Evolutionary conservation across 2,888 invertebrate species (phyloP), one percentile per base, ranked within the genome.

Genomic region (Ophioninae sp.): DNA sequence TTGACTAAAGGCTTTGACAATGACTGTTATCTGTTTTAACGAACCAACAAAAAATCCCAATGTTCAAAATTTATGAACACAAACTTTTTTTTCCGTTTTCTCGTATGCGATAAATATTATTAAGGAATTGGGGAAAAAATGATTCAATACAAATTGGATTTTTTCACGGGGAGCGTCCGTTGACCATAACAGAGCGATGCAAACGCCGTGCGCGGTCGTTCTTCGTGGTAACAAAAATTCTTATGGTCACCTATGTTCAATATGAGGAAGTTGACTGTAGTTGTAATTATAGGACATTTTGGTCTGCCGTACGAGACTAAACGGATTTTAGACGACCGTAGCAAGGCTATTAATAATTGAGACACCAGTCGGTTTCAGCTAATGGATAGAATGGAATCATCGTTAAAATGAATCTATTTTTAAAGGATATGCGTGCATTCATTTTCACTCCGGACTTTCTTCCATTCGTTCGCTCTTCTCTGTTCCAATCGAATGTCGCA

Each of bases 361-460:
- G 69, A 63, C 61, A 64, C 71, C 39, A 23, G 51, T 51, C 64
- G 64, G 22, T 80, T 67, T 73, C 76, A 68, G 63, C 68, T 41
- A 44, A 64, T 71, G 17, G 63, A 68, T 39, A 30, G 61, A 68
- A 73, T 39, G 68, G 44, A 76, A 64, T 76, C 65, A 69, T 83
- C 85, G 85, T 82, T 78, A 68, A 79, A 77, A 78, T 44, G 73
- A 44, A 30, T 59, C 72, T 81, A 81, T 85, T 86, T 85, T 84
- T 81, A 84, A 84, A 86, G 61, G 78, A 78, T 75, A 78, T 75
- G 74, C 75, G 81, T 80, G 82, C 67, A 67, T 76, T 72, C 0
- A 81, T 67, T 61, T 65, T 51, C 20, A 44, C 22, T 61, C 30
- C 13, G 17, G 51, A 13, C 51, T 41, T 61, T 41, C 67, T 22